Base-by-base conservation (phyloP, 2,888 invertebrate species). In the Andrena flavipes region DNA sequence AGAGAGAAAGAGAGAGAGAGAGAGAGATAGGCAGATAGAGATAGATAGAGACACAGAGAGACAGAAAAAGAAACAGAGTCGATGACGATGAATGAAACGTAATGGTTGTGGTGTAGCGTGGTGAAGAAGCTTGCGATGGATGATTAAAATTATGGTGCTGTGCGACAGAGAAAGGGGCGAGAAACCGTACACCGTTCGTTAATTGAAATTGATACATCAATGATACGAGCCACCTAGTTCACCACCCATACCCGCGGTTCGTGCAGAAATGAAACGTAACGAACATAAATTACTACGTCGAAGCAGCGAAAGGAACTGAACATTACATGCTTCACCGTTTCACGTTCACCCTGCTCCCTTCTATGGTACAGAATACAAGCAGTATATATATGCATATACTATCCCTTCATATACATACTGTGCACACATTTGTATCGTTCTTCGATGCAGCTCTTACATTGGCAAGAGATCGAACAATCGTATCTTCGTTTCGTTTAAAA, bases 261-360 rank as follows among this genome's bases (percentile, higher is more conserved):
- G 75, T 81, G 80, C 80, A 80, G 60, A 56, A 69, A 74, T 72
- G 72, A 70, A 35, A 69, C 13, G 63, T 48, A 6, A 71, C 65
- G 64, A 83, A 83, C 77, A 82, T 82, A 75, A 72, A 84, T 79
- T 75, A 75, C 82, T 78, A 74, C 70, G 33, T 64, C 54, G 68
- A 84, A 84, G 84, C 82, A 79, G 62, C 74, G 72, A 82, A 78
- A 64, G 48, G 72, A 56, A 51, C 29, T 35, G 63, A 62, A 60
- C 68, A 56, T 82, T 77, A 83, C 82, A 83, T 83, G 83, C 83
- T 82, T 56, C 10, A 49, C 56, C 54, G 62, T 67, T 20, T 62
- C 68, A 73, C 42, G 56, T 70, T 62, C 71, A 67, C 63, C 67
- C 33, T 62, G 30, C 30, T 80, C 29, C 70, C 62, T 65, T 20